Percentiles rank a stretch among this genome's conserved stretches.
These are phyloP conservation scores for Nipponia nippon DNA, from an alignment of 2,113 vertebrate species.

Conservation along the genomic window DNA sequence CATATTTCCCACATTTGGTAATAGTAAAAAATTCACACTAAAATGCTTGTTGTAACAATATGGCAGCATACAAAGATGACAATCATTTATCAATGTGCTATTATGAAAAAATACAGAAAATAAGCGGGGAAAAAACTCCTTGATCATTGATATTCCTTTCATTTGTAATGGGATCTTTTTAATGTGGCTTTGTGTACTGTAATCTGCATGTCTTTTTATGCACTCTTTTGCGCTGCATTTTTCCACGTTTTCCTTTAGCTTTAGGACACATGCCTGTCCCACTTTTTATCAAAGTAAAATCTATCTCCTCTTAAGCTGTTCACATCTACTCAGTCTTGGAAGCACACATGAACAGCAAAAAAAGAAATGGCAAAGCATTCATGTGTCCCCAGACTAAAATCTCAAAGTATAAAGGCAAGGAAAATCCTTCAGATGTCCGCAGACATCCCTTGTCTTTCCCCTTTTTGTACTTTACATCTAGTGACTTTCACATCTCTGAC, in stretches of 20 bases:
- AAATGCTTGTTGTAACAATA: background rate
- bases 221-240: background rate
- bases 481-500: background rate
- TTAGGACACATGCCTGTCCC: background rate
- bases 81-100: background rate
- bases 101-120: background rate
- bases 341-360: background rate
- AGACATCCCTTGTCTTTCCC: background rate
- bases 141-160: background rate
- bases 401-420: background rate
- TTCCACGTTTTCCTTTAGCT: rapidly evolving
- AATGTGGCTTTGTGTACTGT: background rate
- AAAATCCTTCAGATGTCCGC: background rate
- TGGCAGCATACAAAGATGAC: background rate
- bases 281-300: background rate
- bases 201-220: background rate
- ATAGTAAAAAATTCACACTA: background rate
- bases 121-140: background rate
- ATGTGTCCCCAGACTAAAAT: background rate
- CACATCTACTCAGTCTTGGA: background rate
- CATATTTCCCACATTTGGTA: background rate
- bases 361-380: background rate
- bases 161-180: background rate
- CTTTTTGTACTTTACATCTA: background rate
- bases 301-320: background rate